A percentile compares a stretch with the other conserved stretches of the same genome.
Conservation (phyloP, 92 coral and sea anemone genomes). For the Heliopora coerulea region DNA sequence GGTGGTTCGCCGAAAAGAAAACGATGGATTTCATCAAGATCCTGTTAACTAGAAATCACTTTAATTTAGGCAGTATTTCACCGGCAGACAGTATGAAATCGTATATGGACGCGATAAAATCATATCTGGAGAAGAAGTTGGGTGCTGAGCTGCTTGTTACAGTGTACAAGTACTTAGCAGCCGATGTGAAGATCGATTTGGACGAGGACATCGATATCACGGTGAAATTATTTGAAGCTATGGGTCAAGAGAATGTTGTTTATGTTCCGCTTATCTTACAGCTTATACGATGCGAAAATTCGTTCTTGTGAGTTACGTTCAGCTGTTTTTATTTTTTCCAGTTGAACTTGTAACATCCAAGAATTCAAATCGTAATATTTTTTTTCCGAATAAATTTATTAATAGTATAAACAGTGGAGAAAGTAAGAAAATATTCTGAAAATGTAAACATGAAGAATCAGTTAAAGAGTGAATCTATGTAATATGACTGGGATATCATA, state of each 20-base stretch:
- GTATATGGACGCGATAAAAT: constrained; percentile 17
- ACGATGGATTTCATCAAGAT: constrained; percentile 6
- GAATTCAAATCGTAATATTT: background rate
- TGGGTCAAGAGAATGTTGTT: constrained; percentile 63
- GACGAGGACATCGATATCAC: constrained; percentile 33
- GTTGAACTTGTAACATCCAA: background rate
- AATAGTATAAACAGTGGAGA: too few relatives aligned
- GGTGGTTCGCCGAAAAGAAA: background rate
- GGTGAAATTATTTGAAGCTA: constrained; percentile 31
- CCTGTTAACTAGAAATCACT: background rate
- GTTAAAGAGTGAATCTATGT: too few relatives aligned
- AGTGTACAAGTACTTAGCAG: background rate
- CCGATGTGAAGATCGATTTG: constrained; percentile 45
- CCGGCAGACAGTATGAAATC: background rate
- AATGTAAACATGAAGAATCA: too few relatives aligned
- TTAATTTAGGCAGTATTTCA: background rate
- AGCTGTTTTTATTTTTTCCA: background rate
- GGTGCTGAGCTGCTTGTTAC: constrained; percentile 9
- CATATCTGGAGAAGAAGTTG: background rate
- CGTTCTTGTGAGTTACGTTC: background rate
- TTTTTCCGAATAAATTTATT: too few relatives aligned
- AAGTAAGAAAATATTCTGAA: too few relatives aligned
- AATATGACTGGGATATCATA: too few relatives aligned
- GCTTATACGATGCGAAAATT: constrained; percentile 61
- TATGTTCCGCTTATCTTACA: constrained; percentile 73